Base-by-base conservation (phyloP, 1,140 invertebrate species). In the Neodiprion fabricii region DNA sequence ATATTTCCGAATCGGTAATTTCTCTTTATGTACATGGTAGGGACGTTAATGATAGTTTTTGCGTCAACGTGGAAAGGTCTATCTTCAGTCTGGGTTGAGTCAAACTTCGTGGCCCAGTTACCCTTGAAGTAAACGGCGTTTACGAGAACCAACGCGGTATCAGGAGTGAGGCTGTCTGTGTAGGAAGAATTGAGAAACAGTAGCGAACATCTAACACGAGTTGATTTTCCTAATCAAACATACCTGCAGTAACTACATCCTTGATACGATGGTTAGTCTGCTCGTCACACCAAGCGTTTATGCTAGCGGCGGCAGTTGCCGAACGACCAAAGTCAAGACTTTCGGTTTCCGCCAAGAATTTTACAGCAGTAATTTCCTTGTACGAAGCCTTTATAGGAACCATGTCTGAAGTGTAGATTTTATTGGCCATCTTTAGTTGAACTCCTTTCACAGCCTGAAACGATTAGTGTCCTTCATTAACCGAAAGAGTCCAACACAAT, bases 71-170 rank as follows among this genome's bases (percentile, higher is more conserved):
- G 82, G 85, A 96, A 96, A 75, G 90, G 89, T 50, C 82, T 84
- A 0, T 83, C 74, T 0, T 73, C 75, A 0, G 95, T 96, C 0
- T 76, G 76, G 0, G 87, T 81, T 7, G 82, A 67, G 77, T 94
- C 90, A 77, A 97, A 97, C 28, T 92, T 89, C 0, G 88, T 81
- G 67, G 90, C 89, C 96, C 96, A 97, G 48, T 91, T 87, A 9
- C 95, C 96, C 87, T 96, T 96, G 86, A 97, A 97, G 83, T 96
- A 96, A 10, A 97, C 90, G 0, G 95, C 96, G 83, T 97, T 97
- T 0, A 95, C 89, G 0, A 97, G 89, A 14, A 97, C 91, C 67
- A 96, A 78, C 47, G 87, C 89, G 76, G 91, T 92, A 47, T 82
- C 74, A 7, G 65, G 47, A 75, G 85, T 77, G 0, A 95, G 79